A percentile compares a stretch with the other conserved stretches of the same genome.
These are phyloP conservation scores for Phataginus tricuspis DNA, from an alignment of 2,797 vertebrate species.

Conservation along the genomic window DNA sequence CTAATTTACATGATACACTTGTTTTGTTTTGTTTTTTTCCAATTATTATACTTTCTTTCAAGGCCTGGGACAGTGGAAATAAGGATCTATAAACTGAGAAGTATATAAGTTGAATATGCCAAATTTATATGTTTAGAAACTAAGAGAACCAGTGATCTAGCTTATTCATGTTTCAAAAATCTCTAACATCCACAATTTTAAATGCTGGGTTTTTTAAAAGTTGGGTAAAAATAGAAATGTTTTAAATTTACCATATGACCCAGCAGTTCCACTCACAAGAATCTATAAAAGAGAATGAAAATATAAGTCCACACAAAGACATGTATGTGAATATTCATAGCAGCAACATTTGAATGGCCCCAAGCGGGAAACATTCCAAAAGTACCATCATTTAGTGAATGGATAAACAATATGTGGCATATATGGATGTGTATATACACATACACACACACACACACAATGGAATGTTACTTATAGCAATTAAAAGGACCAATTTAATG, in stretches of 20 bases:
- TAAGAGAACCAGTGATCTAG: constrained; percentile 12
- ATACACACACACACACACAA: background rate
- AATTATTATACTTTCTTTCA: background rate
- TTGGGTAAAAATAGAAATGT: background rate
- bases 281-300: constrained; percentile 53
- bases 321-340: background rate
- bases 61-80: background rate
- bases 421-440: too few relatives aligned
- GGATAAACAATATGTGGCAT: background rate
- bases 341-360: background rate
- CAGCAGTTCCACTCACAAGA: constrained; percentile 28
- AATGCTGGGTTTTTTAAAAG: background rate
- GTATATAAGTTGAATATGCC: background rate
- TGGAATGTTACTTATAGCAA: background rate
- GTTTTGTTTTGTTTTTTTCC: too few relatives aligned
- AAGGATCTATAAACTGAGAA: background rate
- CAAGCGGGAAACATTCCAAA: constrained; percentile 15
- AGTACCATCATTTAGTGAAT: background rate
- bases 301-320: background rate
- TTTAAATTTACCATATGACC: constrained; percentile 42
- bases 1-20: background rate
- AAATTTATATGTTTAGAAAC: constrained; percentile 39
- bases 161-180: constrained; percentile 51
- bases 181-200: constrained; percentile 35
- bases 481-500: constrained; percentile 31